Evolutionary conservation across 2,797 vertebrate genomes (phyloP).

Genomic region (Sparidentex hasta): DNA sequence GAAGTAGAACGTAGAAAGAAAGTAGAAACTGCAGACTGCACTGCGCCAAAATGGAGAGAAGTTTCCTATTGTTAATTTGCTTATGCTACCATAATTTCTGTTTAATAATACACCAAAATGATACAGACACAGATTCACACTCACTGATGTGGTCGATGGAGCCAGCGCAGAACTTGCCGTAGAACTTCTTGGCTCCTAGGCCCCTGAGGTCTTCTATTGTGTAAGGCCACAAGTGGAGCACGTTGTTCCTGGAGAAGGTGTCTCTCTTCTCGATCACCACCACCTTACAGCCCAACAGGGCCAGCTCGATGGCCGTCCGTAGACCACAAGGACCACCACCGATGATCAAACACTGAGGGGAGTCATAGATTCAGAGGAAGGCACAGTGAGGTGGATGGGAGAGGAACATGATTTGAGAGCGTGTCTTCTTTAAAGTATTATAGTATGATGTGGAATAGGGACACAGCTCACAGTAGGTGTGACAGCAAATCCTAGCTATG

Average conservation of each 20-base stretch:
- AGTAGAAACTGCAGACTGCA: too few relatives aligned
- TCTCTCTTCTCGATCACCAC: constrained; percentile 97
- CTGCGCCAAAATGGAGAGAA: too few relatives aligned
- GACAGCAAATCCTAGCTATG: not conserved
- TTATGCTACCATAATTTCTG: too few relatives aligned
- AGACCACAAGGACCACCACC: constrained; percentile 96
- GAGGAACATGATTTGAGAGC: not conserved
- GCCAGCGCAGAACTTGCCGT: constrained; percentile 97
- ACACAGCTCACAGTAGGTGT: not conserved
- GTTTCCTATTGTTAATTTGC: too few relatives aligned
- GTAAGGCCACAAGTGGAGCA: constrained; percentile 98
- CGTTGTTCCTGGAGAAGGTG: constrained; percentile 97
- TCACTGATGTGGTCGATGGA: constrained; percentile 99
- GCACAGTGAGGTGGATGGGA: not conserved
- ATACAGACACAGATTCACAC: constrained; percentile 61
- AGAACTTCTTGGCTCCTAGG: constrained; percentile 98
- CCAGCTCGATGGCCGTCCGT: constrained; percentile 94
- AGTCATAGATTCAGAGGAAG: not conserved
- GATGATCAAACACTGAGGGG: constrained; percentile 92
- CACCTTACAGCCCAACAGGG: constrained; percentile 95
- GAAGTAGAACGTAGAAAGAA: too few relatives aligned
- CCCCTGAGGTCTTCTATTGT: constrained; percentile 96
- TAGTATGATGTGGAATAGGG: not conserved
- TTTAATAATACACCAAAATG: not conserved
- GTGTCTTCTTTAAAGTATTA: too few relatives aligned